Evolutionary conservation across 1,140 invertebrate species (phyloP), one percentile per base, ranked within the genome.

Genomic region (Scaptomyza montana): DNA sequence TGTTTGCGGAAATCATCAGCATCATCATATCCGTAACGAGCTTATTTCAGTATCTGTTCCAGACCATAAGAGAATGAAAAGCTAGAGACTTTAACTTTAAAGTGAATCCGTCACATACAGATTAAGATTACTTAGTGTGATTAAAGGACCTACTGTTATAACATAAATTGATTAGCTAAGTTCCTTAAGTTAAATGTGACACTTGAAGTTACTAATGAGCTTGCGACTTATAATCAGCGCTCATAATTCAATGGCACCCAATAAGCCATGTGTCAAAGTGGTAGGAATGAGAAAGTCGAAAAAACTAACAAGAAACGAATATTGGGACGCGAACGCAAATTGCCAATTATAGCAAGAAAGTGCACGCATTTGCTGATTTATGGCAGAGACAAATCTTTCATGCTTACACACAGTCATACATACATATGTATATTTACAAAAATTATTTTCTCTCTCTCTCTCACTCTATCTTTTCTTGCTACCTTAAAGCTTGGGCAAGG

Each of bases 1-100:
- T 82, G 80, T 78, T 82, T 82, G 79, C 78, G 80, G 80, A 82
- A 82, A 82, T 82, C 79, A 82, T 82, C 79, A 82, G 80, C 80
- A 82, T 82, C 80, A 82, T 78, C 80, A 76, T 74, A 65, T 82
- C 80, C 80, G 79, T 77, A 70, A 75, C 71, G 75, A 63, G 62
- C 66, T 72, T 51, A 71, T 50, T 74, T 67, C 56, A 16, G 9
- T 30, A 5, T 5, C 30, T 30, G 5, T 30, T 30, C 8, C 3
- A 36, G 39, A n/a, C 12, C n/a, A 43, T 43, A 12, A 12, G 12
- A 43, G 10, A n/a, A 4, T n/a, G 39, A 0, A 43, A 43, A 43
- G 39, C 39, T n/a, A 43, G 12, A 43, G 12, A 41, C 10, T 30
- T 5, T 30, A 30, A 5, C 28, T 30, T 30, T 30, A 6, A 30